These are phyloP conservation scores for Trogon melanurus DNA, from an alignment of 2,113 vertebrate species.

Conservation along the genomic window DNA sequence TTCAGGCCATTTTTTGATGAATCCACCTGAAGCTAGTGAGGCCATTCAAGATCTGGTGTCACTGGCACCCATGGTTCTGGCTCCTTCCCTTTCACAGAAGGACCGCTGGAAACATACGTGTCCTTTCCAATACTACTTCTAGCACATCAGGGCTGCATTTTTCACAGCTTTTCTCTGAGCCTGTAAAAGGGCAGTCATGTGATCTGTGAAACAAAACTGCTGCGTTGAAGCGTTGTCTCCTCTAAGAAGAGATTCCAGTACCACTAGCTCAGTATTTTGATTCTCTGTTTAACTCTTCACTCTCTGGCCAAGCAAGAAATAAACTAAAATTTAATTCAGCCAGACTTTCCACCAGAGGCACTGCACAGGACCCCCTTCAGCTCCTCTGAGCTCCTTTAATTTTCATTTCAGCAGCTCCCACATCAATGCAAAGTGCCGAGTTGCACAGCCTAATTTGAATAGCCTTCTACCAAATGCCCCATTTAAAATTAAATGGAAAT, in stretches of 20 bases:
- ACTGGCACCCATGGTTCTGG: accelerated
- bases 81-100: neutral
- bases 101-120: accelerated
- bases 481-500: constrained; percentile 18
- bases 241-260: neutral
- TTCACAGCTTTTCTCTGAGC: neutral
- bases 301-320: neutral
- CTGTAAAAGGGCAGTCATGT: neutral
- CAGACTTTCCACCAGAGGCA: neutral
- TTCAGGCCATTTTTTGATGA: neutral
- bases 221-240: neutral
- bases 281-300: neutral
- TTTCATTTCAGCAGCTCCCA: neutral
- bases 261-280: neutral
- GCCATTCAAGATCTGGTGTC: neutral
- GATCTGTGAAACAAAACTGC: neutral
- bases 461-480: neutral
- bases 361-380: neutral
- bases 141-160: neutral
- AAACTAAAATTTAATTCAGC: neutral
- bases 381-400: neutral
- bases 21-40: neutral
- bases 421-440: neutral
- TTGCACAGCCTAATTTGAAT: neutral
- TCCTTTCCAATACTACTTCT: neutral